Conservation (phyloP, 2,113 vertebrate species). For the Hydrochoerus hydrochaeris region DNA sequence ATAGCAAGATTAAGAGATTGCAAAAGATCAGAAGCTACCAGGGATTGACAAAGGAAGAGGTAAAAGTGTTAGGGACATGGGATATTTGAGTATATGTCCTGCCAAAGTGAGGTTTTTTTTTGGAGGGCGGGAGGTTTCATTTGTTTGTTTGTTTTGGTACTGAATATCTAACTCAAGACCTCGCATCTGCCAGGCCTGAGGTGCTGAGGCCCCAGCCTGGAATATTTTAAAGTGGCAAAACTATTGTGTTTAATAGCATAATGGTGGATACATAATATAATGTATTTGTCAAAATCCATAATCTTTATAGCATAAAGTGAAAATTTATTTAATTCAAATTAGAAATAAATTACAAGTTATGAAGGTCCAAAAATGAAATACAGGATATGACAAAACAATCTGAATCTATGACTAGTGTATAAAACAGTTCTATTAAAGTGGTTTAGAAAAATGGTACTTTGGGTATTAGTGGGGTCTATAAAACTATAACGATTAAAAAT, state of each 20-base stretch:
- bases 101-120: no score
- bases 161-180: no score
- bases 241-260: not conserved
- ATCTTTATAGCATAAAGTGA: not conserved
- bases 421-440: not conserved
- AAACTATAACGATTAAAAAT: not conserved
- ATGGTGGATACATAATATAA: not conserved
- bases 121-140: no score
- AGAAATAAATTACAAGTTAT: not conserved
- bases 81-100: not conserved
- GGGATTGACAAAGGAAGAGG: not conserved
- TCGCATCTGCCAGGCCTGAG: no score
- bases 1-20: not conserved
- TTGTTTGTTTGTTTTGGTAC: no score
- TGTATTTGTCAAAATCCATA: constrained; percentile 11
- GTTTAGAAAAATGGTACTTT: not conserved
- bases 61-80: not conserved
- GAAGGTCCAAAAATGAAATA: not conserved
- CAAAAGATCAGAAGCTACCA: not conserved
- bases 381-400: not conserved
- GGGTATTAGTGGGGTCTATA: not conserved
- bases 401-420: not conserved
- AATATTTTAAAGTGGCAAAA: not conserved
- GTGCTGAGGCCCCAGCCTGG: no score
- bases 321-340: constrained; percentile 14